Evolutionary conservation across 2,888 invertebrate species (phyloP), one percentile per base, ranked within the genome.

Genomic region (Sphaerophoria taeniata): DNA sequence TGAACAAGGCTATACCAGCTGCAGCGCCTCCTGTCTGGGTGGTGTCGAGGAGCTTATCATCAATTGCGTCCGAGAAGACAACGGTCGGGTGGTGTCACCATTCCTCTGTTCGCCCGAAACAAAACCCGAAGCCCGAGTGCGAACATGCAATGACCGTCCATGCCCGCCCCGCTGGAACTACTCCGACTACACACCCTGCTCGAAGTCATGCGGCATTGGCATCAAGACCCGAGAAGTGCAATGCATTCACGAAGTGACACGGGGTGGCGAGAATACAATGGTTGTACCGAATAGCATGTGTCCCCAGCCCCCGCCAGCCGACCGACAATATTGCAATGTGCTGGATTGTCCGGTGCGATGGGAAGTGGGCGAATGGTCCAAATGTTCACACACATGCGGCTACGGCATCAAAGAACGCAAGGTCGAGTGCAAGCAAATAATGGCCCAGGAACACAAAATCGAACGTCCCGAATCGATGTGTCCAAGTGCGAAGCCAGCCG

Each of bases 81-180:
- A 96, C 79, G 95, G 96, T 9, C 96, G 96, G 89, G 96, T 97
- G 3, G 97, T 98, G 0, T 97, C 96, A 6, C 97, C 97, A 0
- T 96, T 96, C 90, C 94, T 97, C 90, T 98, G 98, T 89, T 95
- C 97, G 43, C 95, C 96, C 0, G 95, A 97, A 88, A 95, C 96
- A 0, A 96, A 97, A 90, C 98, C 98, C 0, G 97, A 98, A 91
- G 96, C 97, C 63, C 93, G 97, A 82, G 96, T 97, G 43, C 93
- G 97, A 89, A 96, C 97, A 0, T 98, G 98, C 93, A 99, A 99
- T 90, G 98, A 98, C 89, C 96, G 97, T 84, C 97, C 98, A 0
- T 99, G 99, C 90, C 98, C 98, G 2, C 98, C 98, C 0, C 94
- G 97, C 88, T 98, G 98, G 98, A 97, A 97, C 90, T 96, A 96